Base-by-base conservation (phyloP, 2,113 vertebrate species). In the Cairina moschata region DNA sequence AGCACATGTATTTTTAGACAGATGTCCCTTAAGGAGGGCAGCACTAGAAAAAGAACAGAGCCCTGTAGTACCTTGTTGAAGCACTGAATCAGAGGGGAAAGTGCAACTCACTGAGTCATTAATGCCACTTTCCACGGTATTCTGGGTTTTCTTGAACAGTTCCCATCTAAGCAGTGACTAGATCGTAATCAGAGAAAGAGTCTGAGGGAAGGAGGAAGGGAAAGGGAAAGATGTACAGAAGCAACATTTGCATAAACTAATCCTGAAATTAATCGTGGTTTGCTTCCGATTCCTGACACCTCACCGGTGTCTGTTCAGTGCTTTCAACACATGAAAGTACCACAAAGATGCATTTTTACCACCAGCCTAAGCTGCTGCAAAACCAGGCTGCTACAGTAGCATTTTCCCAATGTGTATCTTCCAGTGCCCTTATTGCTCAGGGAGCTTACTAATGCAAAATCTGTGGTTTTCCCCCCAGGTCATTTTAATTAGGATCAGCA, bases 71-170 rank as follows among this genome's bases (percentile, higher is more conserved):
- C n/a, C 28, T 13, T 9, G 11, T 13, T 77, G 50, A 82, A 79
- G n/a, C n/a, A 91, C 59, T 77, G 67, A 95, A 89, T 85, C 85
- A 94, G 50, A 93, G 63, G 48, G 55, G 68, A 93, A 93, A 86
- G 71, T 3, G 5, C 36, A 87, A 54, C 20, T 67, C 25, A 38
- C 7, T 69, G 62, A 93, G 46, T 77, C 90, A 95, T 62, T 65
- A 92, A 78, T 1, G 4, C 11, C 74, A 44, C 59, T 42, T 94
- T 71, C n/a, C 46, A 7, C 23, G 3, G 25, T 66, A 85, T 63
- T 93, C 68, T 74, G 75, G 68, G 34, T 90, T 91, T 96, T 74
- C 82, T 67, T 84, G 63, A 78, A 83, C 94, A 95, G 68, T 60
- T 91, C 48, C 65, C 50, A n/a, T 62, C 65, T 90, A 78, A 91